Evolutionary conservation across 1,140 invertebrate genomes (phyloP), one percentile per base, ranked within the genome.

Genomic region (Schlechtendalia chinensis): DNA sequence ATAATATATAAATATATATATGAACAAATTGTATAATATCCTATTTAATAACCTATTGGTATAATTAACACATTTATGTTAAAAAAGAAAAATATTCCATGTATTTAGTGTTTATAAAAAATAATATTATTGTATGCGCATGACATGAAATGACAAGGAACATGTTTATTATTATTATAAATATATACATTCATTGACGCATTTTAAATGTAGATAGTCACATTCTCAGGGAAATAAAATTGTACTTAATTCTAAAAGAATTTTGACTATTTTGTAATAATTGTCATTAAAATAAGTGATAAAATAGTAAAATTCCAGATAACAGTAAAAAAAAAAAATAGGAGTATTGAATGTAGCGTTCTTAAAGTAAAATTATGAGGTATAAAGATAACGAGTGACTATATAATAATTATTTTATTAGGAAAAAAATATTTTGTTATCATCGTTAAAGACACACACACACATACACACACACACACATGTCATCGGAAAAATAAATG

Each of bases 221-320:
- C 39, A 67, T 67, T 67, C n/a, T 67, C 8, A 50, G 47, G 24
- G 45, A 69, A 69, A 69, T 69, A 50, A 50, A 50, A 69, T 69
- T 50, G 5, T 59, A 69, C 16, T 17, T 67, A n/a, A 4, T 39
- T 47, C n/a, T 45, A 17, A 50, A 69, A 69, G 45, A 54, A 72
- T 45, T 71, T 53, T 54, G 69, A n/a, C 69, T 29, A 53, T 54
- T 72, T 53, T 5, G 29, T 54, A 27, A 71, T 16, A 47, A 72
- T 27, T 72, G 27, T 54, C 54, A 54, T 29, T 32, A 14, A 6
- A 54, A 14, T 54, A 53, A 53, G 27, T 22, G 69, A 72, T 69
- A 69, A 69, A 50, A 50, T 17, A n/a, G 47, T 29, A 29, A 14
- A 72, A 72, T 72, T 72, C 50, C 50, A 54, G 69, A 72, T 72